A percentile compares a stretch with the other conserved stretches of the same genome.
Evolutionary conservation across 1,140 invertebrate genomes (phyloP).

Genomic region (Drosophila lowei): DNA sequence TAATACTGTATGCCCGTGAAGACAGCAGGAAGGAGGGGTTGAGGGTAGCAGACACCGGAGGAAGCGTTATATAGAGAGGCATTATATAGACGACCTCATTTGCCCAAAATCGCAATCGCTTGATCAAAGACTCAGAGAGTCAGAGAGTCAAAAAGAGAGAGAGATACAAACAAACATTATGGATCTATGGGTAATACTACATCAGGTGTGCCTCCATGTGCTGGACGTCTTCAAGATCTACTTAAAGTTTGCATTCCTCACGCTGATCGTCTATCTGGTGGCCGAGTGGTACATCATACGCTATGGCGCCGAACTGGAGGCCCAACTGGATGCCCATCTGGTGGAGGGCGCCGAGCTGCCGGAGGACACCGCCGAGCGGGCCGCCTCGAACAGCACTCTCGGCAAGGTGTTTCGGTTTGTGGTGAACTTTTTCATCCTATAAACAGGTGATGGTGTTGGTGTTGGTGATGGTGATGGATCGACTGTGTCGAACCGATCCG

Average conservation of each 20-base stretch:
- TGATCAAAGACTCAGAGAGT: conserved; percentile 5
- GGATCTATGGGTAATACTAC: conserved; percentile 58
- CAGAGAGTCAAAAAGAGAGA: neutral
- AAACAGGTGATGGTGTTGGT: conserved; percentile 1
- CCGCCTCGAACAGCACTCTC: conserved; percentile 64
- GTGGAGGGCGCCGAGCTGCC: conserved; percentile 15
- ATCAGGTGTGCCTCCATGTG: conserved; percentile 50
- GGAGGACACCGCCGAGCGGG: conserved; percentile 34
- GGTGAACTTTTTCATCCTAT: conserved; percentile 73
- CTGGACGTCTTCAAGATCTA: conserved; percentile 75
- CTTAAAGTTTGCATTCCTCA: conserved; percentile 68
- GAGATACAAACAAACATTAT: conserved; percentile 32
- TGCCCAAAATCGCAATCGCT: conserved; percentile 56
- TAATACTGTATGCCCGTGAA: conserved; percentile 39
- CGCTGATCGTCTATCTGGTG: conserved; percentile 64
- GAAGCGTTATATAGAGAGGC: neutral
- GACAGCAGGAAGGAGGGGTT: conserved; percentile 17
- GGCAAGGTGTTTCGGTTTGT: conserved; percentile 65
- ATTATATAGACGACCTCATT: conserved; percentile 58
- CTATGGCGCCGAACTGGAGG: conserved; percentile 66
- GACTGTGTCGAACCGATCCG: neutral
- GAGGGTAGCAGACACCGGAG: conserved; percentile 5
- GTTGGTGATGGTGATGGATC: neutral
- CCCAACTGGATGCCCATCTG: conserved; percentile 59
- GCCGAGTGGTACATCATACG: conserved; percentile 76